Evolutionary conservation across 2,888 invertebrate genomes (phyloP), one percentile per base, ranked within the genome.

Genomic region (Drosophila pseudotakahashii): DNA sequence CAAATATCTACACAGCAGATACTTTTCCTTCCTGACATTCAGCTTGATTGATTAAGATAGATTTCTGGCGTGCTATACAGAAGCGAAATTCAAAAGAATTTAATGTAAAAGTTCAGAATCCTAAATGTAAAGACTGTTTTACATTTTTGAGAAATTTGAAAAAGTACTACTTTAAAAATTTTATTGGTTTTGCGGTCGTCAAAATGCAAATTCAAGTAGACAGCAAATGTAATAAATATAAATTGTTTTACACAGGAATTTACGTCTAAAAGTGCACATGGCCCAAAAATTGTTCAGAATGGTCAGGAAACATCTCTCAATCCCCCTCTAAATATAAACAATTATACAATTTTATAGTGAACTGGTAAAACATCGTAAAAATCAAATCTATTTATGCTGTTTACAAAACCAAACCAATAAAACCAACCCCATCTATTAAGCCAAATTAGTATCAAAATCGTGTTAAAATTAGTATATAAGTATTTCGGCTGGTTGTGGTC

Each of bases 371-470:
- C 42, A 42, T 52, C 45, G 16, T 44, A 45, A 57, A 61, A 30
- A 59, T 57, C 47, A 41, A 54, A 45, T 55, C 51, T 41, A 41
- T 10, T 59, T 45, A 50, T 34, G 59, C 39, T 69, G 52, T 52
- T 70, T 54, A 61, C 70, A 55, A 41, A 47, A 39, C 45, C 39
- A 41, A 39, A 23, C 47, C 39, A 47, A 45, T 45, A 13, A 45
- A 39, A 16, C n/a, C 45, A 19, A 3, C 68, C 73, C 73, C 86
- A 83, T 81, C 75, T 77, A 88, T 88, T 77, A 89, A 74, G 48
- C 41, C 59, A 73, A 76, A 81, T 84, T 78, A 74, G 67, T 69
- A 47, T 23, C 39, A 13, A 76, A 70, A 70, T 68, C 34, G 44
- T 52, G 57, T 62, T 47, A 66, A 64, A 57, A 61, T 58, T 52